Evolutionary conservation across 2,113 vertebrate genomes (phyloP).

Genomic region (Lathamus discolor): DNA sequence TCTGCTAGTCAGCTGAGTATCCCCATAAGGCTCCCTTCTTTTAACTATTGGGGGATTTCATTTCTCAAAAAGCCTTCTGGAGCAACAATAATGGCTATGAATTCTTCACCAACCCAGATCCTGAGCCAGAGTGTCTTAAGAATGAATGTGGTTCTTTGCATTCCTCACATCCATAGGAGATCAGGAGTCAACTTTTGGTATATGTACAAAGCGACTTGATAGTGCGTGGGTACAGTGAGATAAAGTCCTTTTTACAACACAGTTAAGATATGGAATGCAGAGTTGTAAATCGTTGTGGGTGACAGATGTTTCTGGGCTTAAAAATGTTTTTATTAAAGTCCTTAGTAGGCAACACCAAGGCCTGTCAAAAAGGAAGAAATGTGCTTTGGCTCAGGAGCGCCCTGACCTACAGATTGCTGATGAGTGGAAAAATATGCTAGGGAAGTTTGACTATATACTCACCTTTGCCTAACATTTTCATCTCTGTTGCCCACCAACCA

Average conservation of each 20-base stretch:
- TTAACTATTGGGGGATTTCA: background rate
- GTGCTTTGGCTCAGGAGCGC: background rate
- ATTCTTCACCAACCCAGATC: background rate
- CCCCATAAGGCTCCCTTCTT: background rate
- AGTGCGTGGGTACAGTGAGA: background rate
- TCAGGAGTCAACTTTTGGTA: background rate
- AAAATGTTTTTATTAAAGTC: background rate
- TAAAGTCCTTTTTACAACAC: background rate
- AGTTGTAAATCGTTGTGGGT: background rate
- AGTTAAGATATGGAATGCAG: background rate
- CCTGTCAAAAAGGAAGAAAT: background rate
- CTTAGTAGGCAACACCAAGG: background rate
- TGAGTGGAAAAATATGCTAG: background rate
- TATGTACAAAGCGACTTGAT: rapidly evolving
- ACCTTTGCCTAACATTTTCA: background rate
- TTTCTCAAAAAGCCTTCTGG: background rate
- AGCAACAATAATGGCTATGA: background rate
- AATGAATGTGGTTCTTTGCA: background rate
- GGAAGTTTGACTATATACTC: background rate
- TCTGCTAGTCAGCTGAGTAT: background rate
- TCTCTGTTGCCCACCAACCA: background rate
- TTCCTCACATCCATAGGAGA: background rate
- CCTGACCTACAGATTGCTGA: background rate
- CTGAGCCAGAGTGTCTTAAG: background rate
- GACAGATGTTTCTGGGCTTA: background rate